Evolutionary conservation across 1,140 invertebrate genomes (phyloP), one percentile per base, ranked within the genome.

Genomic region (Helicoverpa zea): DNA sequence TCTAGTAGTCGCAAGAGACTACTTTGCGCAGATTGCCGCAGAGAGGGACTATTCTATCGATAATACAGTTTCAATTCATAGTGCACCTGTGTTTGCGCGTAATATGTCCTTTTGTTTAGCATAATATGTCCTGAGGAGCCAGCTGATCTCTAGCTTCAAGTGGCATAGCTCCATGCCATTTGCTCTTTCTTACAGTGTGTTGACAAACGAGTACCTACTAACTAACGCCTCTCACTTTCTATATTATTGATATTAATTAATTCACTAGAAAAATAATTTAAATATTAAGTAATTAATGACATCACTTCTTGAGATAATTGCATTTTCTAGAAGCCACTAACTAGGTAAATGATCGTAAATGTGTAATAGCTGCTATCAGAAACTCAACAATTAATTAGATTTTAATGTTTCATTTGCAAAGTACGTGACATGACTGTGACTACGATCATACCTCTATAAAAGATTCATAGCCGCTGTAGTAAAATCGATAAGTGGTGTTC

Each of bases 341-440:
- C 13, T n/a, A 30, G 1, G 35, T 43, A 43, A 66, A 66, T 47
- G 30, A 49, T 18, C 43, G 16, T 18, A 11, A 49, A 68, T 68
- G 64, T 49, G 12, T 11, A 12, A 30, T 35, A 58, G 29, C 49
- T 70, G 11, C 10, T 23, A 73, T 73, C 49, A 56, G 68, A 56
- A 73, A 73, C 16, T 56, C 4, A 16, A 12, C 18, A 7, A 56
- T 56, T 35, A 72, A 72, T 56, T 30, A n/a, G 51, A 52, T 56
- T 52, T 18, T 23, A 54, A 56, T 72, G 51, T 16, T 51, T 72
- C 68, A 72, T 72, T 68, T 16, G 18, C 49, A 35, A 51, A 68
- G 49, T 16, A 18, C 51, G 18, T 14, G 49, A 14, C 7, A 43
- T 43, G 9, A 5, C 9, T 43, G 35, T 43, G 35, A 70, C 70